Evolutionary conservation across 1,140 invertebrate species (phyloP).

Genomic region (Teleogryllus occipitalis): DNA sequence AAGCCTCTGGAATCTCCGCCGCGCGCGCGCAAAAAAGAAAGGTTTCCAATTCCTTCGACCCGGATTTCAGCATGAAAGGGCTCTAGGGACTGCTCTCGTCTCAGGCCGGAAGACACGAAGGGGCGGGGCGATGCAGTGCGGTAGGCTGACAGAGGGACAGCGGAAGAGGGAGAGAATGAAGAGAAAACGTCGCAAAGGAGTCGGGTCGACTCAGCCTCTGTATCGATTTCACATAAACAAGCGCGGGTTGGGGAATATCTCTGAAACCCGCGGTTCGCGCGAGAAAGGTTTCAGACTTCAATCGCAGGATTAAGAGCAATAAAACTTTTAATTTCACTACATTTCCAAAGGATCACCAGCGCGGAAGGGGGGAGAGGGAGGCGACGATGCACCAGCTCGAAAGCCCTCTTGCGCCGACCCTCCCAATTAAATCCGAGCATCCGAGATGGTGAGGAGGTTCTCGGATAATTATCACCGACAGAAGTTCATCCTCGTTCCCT

Average conservation of each 20-base stretch:
- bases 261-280: not conserved
- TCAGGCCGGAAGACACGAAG: too few species aligned
- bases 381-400: not conserved
- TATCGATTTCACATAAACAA: conserved; percentile 2
- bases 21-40: too few species aligned
- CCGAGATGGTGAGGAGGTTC: not conserved
- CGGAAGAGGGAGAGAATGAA: too few species aligned
- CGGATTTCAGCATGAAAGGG: too few species aligned
- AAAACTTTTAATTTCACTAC: conserved; percentile 1
- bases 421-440: not conserved
- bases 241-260: not conserved
- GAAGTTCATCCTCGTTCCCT: not conserved
- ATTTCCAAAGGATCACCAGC: not conserved
- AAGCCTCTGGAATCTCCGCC: too few species aligned
- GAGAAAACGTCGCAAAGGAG: too few species aligned
- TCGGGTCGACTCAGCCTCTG: too few species aligned
- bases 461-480: not conserved
- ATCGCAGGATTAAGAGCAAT: not conserved
- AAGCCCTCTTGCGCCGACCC: not conserved
- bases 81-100: too few species aligned
- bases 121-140: too few species aligned
- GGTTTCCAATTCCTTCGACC: too few species aligned
- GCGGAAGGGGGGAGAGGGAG: not conserved
- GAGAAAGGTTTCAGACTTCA: not conserved
- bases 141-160: too few species aligned